Conservation (phyloP, 1,140 invertebrate species). For the Aethina tumida region DNA sequence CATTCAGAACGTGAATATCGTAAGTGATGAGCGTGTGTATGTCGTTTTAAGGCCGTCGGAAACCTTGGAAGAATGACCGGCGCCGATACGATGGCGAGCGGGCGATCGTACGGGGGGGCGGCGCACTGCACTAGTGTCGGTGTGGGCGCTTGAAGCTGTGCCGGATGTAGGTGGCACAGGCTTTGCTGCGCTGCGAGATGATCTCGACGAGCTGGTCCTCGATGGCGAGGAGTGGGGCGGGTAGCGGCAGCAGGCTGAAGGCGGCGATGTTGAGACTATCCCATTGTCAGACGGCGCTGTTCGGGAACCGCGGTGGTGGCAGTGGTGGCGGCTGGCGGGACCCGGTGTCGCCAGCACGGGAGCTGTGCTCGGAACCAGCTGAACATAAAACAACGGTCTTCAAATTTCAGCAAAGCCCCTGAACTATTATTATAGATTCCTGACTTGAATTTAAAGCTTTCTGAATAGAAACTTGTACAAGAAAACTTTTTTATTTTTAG, state of each 20-base stretch:
- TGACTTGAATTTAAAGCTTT: no score
- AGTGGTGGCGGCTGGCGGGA: conserved; percentile 49
- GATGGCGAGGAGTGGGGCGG: conserved; percentile 36
- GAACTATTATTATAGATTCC: no score
- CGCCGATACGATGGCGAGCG: conserved; percentile 1
- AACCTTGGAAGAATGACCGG: conserved; percentile 25
- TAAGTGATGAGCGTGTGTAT: no score
- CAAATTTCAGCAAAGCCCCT: neutral
- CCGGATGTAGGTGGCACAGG: conserved; percentile 40
- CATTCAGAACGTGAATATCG: conserved; percentile 22
- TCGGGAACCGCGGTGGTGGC: conserved; percentile 53
- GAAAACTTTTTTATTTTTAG: no score
- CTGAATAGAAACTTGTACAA: no score
- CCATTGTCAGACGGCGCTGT: conserved; percentile 59
- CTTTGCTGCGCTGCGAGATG: conserved; percentile 41
- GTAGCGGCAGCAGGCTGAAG: conserved; percentile 35
- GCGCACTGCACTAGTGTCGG: conserved; percentile 17
- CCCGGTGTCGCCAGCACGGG: conserved; percentile 26
- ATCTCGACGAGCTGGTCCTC: conserved; percentile 43
- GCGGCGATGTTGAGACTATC: conserved; percentile 44
- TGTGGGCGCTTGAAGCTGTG: conserved; percentile 36
- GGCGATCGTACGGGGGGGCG: neutral
- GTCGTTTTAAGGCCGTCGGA: conserved; percentile 30
- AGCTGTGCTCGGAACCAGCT: conserved; percentile 34
- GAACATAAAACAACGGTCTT: conserved; percentile 3